Evolutionary conservation across 2,888 invertebrate genomes (phyloP), one percentile per base, ranked within the genome.

Genomic region (Spilosoma lubricipeda): DNA sequence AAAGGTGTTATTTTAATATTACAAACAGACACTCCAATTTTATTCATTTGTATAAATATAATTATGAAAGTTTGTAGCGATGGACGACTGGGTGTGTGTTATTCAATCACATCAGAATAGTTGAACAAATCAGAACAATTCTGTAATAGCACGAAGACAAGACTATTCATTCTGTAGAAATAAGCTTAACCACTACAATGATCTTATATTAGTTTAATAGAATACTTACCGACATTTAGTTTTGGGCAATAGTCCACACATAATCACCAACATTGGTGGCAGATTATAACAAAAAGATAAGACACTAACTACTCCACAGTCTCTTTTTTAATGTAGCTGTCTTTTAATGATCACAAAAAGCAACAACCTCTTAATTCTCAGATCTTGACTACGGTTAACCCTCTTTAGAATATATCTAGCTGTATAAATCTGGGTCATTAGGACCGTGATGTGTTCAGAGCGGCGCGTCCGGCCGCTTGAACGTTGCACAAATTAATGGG

Each of bases 391-490:
- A 4, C 27, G 11, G 11, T 56, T 56, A 36, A 70, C 69, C 39
- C 18, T 59, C 56, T 8, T 48, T 33, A 15, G 27, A 67, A 36
- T 48, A 30, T 56, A 59, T 63, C 8, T 20, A 71, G 39, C 15
- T 71, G 76, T 81, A 85, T 86, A 88, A 86, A 86, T 88, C 83
- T 81, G 83, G 84, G 87, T 86, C 85, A 87, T 88, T 88, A 87
- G 79, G 78, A 80, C 74, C 71, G 80, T 80, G 81, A 86, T 84
- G 82, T 80, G 77, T 77, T 76, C 75, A 74, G 74, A 74, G 75
- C 72, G 18, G 59, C 69, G 66, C 70, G 71, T 74, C 71, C 67
- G 71, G 52, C 70, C 76, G 77, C 65, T 77, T 81, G 78, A 84
- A 78, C 77, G 80, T 71, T 77, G 79, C 79, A 72, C 45, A 78